These are phyloP conservation scores for Cecidostiba fungosa DNA, from an alignment of 2,888 invertebrate species.

Conservation along the genomic window DNA sequence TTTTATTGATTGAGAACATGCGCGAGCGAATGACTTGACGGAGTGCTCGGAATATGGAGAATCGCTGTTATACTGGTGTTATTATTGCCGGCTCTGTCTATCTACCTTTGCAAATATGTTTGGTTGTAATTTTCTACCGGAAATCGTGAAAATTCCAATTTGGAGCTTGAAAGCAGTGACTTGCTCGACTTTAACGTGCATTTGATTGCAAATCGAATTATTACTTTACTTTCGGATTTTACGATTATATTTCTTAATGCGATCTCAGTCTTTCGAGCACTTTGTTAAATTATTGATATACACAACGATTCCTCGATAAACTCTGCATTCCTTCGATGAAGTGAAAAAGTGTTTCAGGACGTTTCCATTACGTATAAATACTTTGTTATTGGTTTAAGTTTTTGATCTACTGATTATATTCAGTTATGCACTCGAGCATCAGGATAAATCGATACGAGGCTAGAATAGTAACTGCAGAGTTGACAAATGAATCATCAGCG, in stretches of 20 bases:
- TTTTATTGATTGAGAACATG: constrained; percentile 1
- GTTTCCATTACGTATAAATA: not conserved
- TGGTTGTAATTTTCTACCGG: not conserved
- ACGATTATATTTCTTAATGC: too few species aligned
- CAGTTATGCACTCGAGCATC: not conserved
- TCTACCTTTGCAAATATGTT: not conserved
- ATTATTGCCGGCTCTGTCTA: not conserved
- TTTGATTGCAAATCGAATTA: too few species aligned
- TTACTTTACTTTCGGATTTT: too few species aligned
- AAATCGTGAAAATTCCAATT: not conserved
- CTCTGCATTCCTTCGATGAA: not conserved
- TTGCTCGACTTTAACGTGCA: not conserved
- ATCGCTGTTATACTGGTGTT: not conserved
- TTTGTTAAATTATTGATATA: constrained; percentile 19
- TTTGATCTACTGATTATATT: not conserved
- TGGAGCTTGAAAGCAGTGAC: not conserved
- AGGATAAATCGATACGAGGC: constrained; percentile 1
- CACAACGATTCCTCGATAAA: not conserved
- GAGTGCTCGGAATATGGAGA: not conserved
- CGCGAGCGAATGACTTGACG: not conserved
- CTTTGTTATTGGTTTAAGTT: not conserved
- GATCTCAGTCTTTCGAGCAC: constrained; percentile 8
- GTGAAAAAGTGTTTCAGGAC: not conserved
- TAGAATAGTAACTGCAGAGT: not conserved
- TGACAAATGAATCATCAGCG: not conserved